A percentile compares a stretch with the other conserved stretches of the same genome.
Evolutionary conservation across 2,113 vertebrate genomes (phyloP).

Genomic region (Chrysemys picta): DNA sequence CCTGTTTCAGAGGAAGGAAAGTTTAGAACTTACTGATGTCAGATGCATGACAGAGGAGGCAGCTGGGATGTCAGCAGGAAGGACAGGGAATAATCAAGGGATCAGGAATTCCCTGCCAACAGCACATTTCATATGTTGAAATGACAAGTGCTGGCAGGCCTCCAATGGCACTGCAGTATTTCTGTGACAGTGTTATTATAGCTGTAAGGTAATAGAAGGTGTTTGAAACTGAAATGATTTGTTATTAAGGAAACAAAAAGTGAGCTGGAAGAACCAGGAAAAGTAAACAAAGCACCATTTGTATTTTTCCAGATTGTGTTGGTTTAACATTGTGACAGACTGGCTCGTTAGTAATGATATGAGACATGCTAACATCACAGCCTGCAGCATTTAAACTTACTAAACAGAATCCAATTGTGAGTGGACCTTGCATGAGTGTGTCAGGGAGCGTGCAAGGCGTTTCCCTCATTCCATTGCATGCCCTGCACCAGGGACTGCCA

Average conservation of each 20-base stretch:
- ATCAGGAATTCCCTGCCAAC: conserved; percentile 60
- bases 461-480: neutral
- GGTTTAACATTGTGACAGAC: neutral
- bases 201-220: conserved; percentile 36
- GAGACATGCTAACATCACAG: neutral
- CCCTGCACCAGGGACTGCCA: neutral
- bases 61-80: conserved; percentile 59
- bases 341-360: neutral
- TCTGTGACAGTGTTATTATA: neutral
- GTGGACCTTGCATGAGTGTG: neutral
- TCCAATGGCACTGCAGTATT: conserved; percentile 58
- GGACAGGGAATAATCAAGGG: conserved; percentile 39
- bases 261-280: neutral
- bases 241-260: conserved; percentile 20
- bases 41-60: conserved; percentile 58
- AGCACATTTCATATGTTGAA: conserved; percentile 37
- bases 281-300: neutral
- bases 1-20: conserved; percentile 40
- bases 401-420: neutral
- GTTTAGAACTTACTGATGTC: conserved; percentile 12
- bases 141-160: conserved; percentile 31
- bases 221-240: conserved; percentile 15
- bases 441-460: neutral
- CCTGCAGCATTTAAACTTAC: neutral
- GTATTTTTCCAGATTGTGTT: neutral